phyloP scores from a whole-genome alignment of 2,797 vertebrate genomes.

The Sebastolobus alascanus region DNA sequence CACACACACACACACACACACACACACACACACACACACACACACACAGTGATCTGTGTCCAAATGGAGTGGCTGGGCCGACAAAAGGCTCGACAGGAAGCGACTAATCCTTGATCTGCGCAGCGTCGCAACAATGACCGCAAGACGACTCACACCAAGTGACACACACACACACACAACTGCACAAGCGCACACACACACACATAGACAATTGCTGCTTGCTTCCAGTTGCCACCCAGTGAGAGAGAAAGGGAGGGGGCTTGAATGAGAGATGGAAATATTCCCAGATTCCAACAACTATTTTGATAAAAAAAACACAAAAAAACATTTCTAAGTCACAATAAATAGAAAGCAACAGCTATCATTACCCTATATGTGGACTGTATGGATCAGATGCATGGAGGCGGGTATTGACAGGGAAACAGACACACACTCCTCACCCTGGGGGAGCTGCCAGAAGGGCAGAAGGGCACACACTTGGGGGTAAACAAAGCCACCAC shows the following conservation, averaged over 20 bases:
- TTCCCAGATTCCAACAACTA: not conserved
- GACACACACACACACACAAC: slow-evolving; percentile 41
- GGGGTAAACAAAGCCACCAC: slow-evolving; percentile 74
- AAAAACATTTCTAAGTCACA: not conserved
- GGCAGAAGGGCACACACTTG: slow-evolving; percentile 60
- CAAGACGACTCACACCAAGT: slow-evolving; percentile 67
- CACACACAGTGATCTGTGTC: slow-evolving; percentile 75
- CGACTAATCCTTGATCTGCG: slow-evolving; percentile 86
- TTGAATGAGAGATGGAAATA: slow-evolving; percentile 19
- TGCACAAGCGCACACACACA: slow-evolving; percentile 44
- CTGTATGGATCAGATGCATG: slow-evolving; percentile 30
- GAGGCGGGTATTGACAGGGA: slow-evolving; percentile 41
- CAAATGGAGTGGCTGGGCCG: slow-evolving; percentile 82
- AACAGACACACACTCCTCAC: slow-evolving; percentile 52
- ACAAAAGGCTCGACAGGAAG: slow-evolving; percentile 88
- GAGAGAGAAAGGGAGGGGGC: slow-evolving; percentile 35
- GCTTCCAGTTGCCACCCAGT: slow-evolving; percentile 74
- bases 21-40: slow-evolving; percentile 34
- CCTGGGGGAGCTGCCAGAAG: slow-evolving; percentile 54
- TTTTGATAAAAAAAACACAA: not conserved
- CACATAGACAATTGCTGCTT: slow-evolving; percentile 69
- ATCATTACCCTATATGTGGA: not conserved
- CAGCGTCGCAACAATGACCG: slow-evolving; percentile 82
- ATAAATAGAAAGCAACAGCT: not conserved
- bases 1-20: slow-evolving; percentile 28